phyloP scores from a whole-genome alignment of 2,113 vertebrate species.

The Salvelinus sp. region DNA sequence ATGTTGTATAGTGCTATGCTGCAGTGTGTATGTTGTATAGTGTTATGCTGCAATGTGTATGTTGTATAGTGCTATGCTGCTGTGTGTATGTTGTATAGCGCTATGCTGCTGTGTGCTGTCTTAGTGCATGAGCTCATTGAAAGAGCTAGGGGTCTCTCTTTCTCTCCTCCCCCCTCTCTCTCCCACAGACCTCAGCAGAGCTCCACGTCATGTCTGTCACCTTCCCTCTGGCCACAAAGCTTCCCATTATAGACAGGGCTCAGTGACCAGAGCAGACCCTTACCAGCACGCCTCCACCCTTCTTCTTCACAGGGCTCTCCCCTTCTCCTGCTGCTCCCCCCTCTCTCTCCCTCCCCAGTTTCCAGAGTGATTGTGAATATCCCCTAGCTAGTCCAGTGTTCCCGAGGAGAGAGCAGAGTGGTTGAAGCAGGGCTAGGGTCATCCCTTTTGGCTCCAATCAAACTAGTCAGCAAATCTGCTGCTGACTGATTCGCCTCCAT shows the following conservation, averaged over 20 bases:
- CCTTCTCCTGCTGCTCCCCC: background rate
- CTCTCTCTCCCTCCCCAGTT: background rate
- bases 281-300: background rate
- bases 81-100: background rate
- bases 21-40: no score
- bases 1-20: no score
- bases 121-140: slow-evolving; percentile 59
- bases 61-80: no score
- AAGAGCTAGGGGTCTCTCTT: slow-evolving; percentile 33
- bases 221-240: slow-evolving; percentile 64
- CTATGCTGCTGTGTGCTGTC: slow-evolving; percentile 16
- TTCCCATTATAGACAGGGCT: slow-evolving; percentile 59
- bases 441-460: slow-evolving; percentile 48
- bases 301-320: background rate
- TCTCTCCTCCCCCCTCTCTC: slow-evolving; percentile 15
- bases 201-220: slow-evolving; percentile 69
- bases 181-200: slow-evolving; percentile 47
- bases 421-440: slow-evolving; percentile 28
- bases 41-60: no score
- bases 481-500: slow-evolving; percentile 19
- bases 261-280: slow-evolving; percentile 52
- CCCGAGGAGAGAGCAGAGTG: slow-evolving; percentile 27
- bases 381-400: slow-evolving; percentile 17
- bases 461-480: slow-evolving; percentile 51
- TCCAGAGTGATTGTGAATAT: background rate